phyloP scores from a whole-genome alignment of 2,888 invertebrate genomes.

The Leptogaster cylindrica region DNA sequence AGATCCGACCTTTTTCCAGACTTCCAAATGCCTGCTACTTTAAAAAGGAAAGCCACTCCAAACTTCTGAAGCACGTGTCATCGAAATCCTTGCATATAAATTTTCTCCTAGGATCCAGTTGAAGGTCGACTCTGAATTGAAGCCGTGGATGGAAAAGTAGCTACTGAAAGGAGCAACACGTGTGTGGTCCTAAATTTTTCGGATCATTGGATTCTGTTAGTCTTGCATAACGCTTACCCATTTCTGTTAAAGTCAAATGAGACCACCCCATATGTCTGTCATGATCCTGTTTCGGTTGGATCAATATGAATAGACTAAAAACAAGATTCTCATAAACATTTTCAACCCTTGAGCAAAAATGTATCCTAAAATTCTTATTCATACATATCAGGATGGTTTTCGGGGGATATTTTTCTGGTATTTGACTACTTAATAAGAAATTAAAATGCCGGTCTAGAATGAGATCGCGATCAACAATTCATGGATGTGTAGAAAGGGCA shows the following conservation, averaged over 20 bases:
- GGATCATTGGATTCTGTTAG: slow-evolving; percentile 38
- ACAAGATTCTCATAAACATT: slow-evolving; percentile 9
- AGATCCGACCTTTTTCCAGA: too few species aligned
- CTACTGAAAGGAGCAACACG: slow-evolving; percentile 14
- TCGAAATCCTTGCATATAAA: too few species aligned
- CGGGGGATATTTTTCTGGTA: slow-evolving; percentile 43
- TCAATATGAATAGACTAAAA: not conserved
- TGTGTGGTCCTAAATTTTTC: slow-evolving; percentile 40
- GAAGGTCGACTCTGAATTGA: not conserved
- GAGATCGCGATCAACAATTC: slow-evolving; percentile 41
- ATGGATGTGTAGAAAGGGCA: slow-evolving; percentile 18
- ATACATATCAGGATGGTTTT: not conserved
- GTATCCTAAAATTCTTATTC: not conserved
- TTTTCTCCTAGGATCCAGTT: too few species aligned
- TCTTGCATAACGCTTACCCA: slow-evolving; percentile 32
- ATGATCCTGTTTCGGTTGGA: slow-evolving; percentile 10
- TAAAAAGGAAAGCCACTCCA: too few species aligned
- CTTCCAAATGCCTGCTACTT: too few species aligned
- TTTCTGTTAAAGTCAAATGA: slow-evolving; percentile 1
- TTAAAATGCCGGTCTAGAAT: slow-evolving; percentile 44
- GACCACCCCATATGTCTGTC: slow-evolving; percentile 33
- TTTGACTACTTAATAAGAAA: slow-evolving; percentile 45
- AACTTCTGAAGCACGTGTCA: too few species aligned
- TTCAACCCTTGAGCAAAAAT: slow-evolving; percentile 40
- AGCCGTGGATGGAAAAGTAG: not conserved